phyloP scores from a whole-genome alignment of 2,888 invertebrate genomes.

The Lasioglossum malachurum region DNA sequence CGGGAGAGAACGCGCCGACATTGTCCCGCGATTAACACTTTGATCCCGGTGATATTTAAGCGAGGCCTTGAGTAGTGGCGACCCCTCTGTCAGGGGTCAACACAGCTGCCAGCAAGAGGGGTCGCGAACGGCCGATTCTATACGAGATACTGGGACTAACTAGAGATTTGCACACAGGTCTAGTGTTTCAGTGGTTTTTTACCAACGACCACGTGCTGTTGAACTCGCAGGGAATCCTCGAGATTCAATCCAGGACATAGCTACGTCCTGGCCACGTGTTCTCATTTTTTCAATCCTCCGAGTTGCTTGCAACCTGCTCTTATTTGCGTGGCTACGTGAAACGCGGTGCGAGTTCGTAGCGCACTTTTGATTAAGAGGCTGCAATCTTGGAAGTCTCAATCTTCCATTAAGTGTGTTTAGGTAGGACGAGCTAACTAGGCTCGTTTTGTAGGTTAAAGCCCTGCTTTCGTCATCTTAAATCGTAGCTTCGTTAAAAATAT shows the following conservation, averaged over 20 bases:
- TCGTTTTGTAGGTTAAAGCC: neutral
- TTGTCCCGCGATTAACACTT: slow-evolving; percentile 72
- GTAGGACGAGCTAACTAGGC: neutral
- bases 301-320: neutral
- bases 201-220: neutral
- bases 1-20: slow-evolving; percentile 63
- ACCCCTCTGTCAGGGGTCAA: slow-evolving; percentile 30
- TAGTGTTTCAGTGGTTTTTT: slow-evolving; percentile 5
- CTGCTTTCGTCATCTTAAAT: neutral
- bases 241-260: neutral
- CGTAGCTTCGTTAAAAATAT: neutral
- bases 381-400: neutral
- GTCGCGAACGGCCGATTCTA: slow-evolving; percentile 2
- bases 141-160: slow-evolving; percentile 16
- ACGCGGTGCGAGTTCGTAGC: neutral
- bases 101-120: slow-evolving; percentile 21
- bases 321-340: neutral
- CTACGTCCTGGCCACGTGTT: neutral
- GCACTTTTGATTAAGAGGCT: neutral
- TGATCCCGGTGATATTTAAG: slow-evolving; percentile 66
- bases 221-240: neutral
- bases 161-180: slow-evolving; percentile 16
- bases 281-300: neutral
- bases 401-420: no score
- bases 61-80: slow-evolving; percentile 33